These are phyloP conservation scores for Epinephelus moara DNA, from an alignment of 2,113 vertebrate genomes.

Conservation along the genomic window DNA sequence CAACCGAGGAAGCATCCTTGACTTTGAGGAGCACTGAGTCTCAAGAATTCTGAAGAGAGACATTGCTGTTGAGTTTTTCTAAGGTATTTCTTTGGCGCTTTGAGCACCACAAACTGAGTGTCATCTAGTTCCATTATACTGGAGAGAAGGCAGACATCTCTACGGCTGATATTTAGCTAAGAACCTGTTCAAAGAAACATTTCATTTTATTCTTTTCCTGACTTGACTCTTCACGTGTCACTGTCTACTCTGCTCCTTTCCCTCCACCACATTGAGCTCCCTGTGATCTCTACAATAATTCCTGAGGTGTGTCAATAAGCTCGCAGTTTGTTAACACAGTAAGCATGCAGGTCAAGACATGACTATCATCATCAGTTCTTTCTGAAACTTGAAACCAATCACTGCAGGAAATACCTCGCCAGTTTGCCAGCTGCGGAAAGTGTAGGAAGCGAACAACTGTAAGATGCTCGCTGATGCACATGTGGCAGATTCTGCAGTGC, in stretches of 20 bases:
- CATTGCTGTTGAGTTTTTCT: too few species aligned
- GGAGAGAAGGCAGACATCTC: too few species aligned
- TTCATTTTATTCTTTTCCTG: conserved; percentile 56
- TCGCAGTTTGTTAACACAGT: conserved; percentile 57
- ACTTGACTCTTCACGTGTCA: conserved; percentile 39
- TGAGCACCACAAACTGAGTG: too few species aligned
- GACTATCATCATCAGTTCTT: conserved; percentile 87
- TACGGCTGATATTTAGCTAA: neutral
- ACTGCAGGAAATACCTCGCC: conserved; percentile 98
- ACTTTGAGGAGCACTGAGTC: too few species aligned
- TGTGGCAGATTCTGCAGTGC: conserved; percentile 96
- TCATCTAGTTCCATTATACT: too few species aligned
- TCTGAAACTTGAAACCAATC: conserved; percentile 91
- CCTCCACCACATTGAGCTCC: conserved; percentile 44
- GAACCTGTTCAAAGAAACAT: conserved; percentile 56
- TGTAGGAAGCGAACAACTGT: conserved; percentile 92
- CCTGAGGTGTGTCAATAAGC: neutral
- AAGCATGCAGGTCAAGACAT: conserved; percentile 96
- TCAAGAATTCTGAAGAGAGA: too few species aligned
- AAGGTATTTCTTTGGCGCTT: too few species aligned
- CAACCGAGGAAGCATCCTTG: too few species aligned
- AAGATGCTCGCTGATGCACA: conserved; percentile 95
- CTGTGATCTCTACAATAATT: neutral
- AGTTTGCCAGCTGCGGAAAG: conserved; percentile 95
- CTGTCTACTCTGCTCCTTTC: neutral